Percentiles rank a stretch among this genome's conserved stretches.
Evolutionary conservation across 2,113 vertebrate genomes (phyloP).

Genomic region (Pyrgilauda ruficollis): DNA sequence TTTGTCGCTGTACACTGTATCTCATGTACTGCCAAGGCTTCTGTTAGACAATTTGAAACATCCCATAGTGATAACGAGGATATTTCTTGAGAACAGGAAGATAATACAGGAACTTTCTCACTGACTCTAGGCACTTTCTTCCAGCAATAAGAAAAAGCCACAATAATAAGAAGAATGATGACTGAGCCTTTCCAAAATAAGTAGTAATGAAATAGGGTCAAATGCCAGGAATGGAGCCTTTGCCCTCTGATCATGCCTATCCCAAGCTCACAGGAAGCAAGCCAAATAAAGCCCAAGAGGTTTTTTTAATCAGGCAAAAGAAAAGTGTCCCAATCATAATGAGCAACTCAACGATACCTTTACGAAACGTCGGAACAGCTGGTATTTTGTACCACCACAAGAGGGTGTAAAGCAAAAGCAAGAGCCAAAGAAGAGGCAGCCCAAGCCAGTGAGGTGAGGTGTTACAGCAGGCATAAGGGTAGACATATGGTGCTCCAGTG

Average conservation of each 20-base stretch:
- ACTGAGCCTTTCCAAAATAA: neutral
- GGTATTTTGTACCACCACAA: neutral
- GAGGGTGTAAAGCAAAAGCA: neutral
- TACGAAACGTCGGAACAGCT: neutral
- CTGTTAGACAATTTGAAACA: neutral
- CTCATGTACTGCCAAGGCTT: neutral
- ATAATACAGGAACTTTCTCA: neutral
- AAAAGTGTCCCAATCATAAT: neutral
- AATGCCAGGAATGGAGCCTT: neutral
- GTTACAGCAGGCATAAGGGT: neutral
- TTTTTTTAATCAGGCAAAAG: neutral
- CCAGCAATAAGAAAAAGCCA: neutral
- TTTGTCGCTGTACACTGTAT: neutral
- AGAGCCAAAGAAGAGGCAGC: neutral
- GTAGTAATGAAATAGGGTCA: neutral
- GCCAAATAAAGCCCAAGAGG: fast-evolving
- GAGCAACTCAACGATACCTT: neutral
- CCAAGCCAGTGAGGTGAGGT: fast-evolving
- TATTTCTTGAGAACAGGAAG: neutral
- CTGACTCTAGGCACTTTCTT: neutral
- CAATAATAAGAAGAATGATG: neutral
- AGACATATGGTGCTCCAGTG: neutral
- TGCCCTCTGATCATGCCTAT: neutral
- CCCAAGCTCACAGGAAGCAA: neutral
- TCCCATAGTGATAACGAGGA: neutral